phyloP scores from a whole-genome alignment of 2,888 invertebrate species.

The Malthinus seriepunctatus region DNA sequence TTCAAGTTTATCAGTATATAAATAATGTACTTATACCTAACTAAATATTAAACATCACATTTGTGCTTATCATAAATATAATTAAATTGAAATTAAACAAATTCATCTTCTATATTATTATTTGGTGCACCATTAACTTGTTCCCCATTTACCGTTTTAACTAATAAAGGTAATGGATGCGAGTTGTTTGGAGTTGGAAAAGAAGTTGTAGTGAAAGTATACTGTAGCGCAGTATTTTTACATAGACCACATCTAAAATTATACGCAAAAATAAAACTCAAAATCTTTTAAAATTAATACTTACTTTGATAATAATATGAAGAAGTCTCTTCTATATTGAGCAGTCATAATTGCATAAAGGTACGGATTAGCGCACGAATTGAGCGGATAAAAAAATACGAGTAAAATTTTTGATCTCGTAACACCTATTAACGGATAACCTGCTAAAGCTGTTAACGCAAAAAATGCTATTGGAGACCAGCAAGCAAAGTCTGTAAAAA shows the following conservation, averaged over 20 bases:
- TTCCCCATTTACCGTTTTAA: constrained; percentile 35
- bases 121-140: constrained; percentile 31
- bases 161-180: constrained; percentile 41
- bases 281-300: constrained; percentile 31
- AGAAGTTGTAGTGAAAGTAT: constrained; percentile 55
- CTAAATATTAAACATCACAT: too few species aligned
- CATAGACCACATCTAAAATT: constrained; percentile 59
- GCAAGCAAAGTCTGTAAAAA: constrained; percentile 81
- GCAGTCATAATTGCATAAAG: constrained; percentile 88
- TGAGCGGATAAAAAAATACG: constrained; percentile 90
- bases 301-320: constrained; percentile 68
- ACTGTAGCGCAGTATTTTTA: constrained; percentile 56
- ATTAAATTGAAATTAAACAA: constrained; percentile 28
- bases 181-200: constrained; percentile 43
- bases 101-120: constrained; percentile 33
- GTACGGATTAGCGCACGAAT: constrained; percentile 92
- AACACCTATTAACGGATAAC: constrained; percentile 81
- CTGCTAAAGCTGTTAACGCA: constrained; percentile 82
- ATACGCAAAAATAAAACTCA: background rate
- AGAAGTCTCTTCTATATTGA: constrained; percentile 79
- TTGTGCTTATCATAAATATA: too few species aligned
- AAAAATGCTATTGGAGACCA: constrained; percentile 91
- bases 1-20: too few species aligned
- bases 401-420: constrained; percentile 79
- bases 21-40: too few species aligned